Evolutionary conservation across 2,797 vertebrate genomes (phyloP), one percentile per base, ranked within the genome.

Genomic region (Meda fulgida): DNA sequence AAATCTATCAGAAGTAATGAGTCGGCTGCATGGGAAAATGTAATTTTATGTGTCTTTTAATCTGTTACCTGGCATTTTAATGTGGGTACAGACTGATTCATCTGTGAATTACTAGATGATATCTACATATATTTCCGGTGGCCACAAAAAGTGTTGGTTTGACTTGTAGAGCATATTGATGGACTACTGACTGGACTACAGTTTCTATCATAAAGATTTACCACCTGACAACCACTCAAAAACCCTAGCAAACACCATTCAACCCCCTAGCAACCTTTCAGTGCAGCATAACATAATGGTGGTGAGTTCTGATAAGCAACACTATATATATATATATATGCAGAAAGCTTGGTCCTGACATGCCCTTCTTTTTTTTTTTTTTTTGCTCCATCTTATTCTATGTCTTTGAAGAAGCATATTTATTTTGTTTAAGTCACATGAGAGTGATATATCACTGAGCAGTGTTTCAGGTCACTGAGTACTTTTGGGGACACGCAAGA

Each of bases 381-480:
- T 63, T 34, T 23, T 53, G 38, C 51, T 71, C 18, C 21, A 36
- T 70, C 29, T 48, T 72, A 65, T 29, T 78, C 43, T 65, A 16
- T 53, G n/a, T 71, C 26, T n/a, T 43, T 65, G 9, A 55, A 66
- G 53, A 75, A 73, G 48, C 38, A 75, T 76, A 78, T 82, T 84
- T 85, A 51, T 71, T 85, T 87, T 58, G 29, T 87, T 66, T 6
- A 11, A 81, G 75, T 63, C 36, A 11, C 81, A 86, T 86, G 69
- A 71, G 55, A 78, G 76, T 58, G 70, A 89, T 88, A 87, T 89
- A 88, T 84, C 85, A 91, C 78, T 81, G 87, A 90, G 78, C 85
- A 88, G 84, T 78, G 23, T 89, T 91, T 78, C 19, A 55, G 89
- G 90, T 92, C 90, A 88, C 23, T 81, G 90, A 55, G 48, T 85